Conservation (phyloP, 2,797 vertebrate genomes). For the Danio choprae region DNA sequence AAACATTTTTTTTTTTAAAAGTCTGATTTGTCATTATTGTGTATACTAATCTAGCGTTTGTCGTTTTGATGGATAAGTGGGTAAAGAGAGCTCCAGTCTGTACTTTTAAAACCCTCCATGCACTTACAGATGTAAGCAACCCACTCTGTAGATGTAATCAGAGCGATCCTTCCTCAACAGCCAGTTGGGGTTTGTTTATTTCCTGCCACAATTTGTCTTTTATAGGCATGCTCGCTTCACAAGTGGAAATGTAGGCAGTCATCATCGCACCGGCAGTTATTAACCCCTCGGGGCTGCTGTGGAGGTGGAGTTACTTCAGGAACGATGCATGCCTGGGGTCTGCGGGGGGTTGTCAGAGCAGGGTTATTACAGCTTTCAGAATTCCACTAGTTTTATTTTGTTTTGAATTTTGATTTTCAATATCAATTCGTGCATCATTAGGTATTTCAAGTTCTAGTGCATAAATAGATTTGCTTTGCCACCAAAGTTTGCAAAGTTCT, state of each 20-base stretch:
- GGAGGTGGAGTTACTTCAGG: constrained; percentile 22
- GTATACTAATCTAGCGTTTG: constrained; percentile 73
- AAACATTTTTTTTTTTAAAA: constrained; percentile 64
- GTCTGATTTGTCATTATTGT: constrained; percentile 76
- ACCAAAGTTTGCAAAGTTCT: not conserved
- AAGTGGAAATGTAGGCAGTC: constrained; percentile 55
- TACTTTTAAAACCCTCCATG: constrained; percentile 76
- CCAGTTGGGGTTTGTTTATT: constrained; percentile 66
- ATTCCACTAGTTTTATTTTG: not conserved
- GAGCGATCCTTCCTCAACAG: constrained; percentile 61
- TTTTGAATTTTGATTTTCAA: not conserved
- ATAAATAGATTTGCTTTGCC: accelerated
- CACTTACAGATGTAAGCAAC: constrained; percentile 63
- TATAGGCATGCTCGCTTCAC: constrained; percentile 61
- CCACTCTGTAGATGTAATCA: constrained; percentile 74
- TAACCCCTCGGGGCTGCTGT: constrained; percentile 62
- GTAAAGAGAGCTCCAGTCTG: constrained; percentile 66
- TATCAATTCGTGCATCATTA: not conserved
- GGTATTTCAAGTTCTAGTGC: not conserved
- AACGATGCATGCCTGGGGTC: constrained; percentile 6
- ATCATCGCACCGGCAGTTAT: constrained; percentile 68
- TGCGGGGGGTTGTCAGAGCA: not conserved
- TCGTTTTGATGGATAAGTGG: constrained; percentile 78
- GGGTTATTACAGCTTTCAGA: constrained; percentile 20
- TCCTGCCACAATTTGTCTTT: constrained; percentile 73